Percentiles rank a stretch among this genome's conserved stretches.
Evolutionary conservation across 2,888 invertebrate species (phyloP).

Genomic region (Sphaerophoria taeniata): DNA sequence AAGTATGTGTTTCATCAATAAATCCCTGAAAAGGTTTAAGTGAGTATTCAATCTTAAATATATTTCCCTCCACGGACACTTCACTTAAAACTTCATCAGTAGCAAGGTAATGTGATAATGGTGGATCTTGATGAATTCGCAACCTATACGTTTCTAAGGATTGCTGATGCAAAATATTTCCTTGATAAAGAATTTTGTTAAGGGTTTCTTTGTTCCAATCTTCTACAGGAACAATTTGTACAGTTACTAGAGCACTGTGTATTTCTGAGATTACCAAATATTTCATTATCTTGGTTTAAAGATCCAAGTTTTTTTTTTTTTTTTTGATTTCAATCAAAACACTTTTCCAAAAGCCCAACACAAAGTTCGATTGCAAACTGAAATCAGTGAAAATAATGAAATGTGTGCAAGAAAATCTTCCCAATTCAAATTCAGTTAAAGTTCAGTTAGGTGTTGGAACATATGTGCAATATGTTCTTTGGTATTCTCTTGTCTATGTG

Average conservation of each 20-base stretch:
- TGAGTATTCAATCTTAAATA: neutral
- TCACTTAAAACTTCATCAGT: neutral
- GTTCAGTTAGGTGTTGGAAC: too few relatives aligned
- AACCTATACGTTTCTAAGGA: neutral
- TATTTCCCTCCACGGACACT: neutral
- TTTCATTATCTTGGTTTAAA: neutral
- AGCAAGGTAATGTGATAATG: neutral
- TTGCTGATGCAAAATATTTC: conserved; percentile 1
- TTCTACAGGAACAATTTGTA: neutral
- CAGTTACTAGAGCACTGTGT: neutral
- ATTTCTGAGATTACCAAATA: neutral
- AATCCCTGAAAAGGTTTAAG: neutral
- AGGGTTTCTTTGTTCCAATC: neutral
- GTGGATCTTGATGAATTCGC: neutral
- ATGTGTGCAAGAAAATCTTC: too few relatives aligned
- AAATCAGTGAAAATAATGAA: too few relatives aligned
- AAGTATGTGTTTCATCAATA: neutral
- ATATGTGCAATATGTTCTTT: too few relatives aligned
- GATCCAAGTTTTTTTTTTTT: neutral
- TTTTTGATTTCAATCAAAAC: too few relatives aligned
- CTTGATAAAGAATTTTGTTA: neutral
- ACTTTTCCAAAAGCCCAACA: too few relatives aligned
- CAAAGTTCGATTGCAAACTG: too few relatives aligned
- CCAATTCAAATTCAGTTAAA: too few relatives aligned
- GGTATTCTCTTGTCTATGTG: too few relatives aligned